Evolutionary conservation across 2,888 invertebrate species (phyloP).

Genomic region (Drepana falcataria): DNA sequence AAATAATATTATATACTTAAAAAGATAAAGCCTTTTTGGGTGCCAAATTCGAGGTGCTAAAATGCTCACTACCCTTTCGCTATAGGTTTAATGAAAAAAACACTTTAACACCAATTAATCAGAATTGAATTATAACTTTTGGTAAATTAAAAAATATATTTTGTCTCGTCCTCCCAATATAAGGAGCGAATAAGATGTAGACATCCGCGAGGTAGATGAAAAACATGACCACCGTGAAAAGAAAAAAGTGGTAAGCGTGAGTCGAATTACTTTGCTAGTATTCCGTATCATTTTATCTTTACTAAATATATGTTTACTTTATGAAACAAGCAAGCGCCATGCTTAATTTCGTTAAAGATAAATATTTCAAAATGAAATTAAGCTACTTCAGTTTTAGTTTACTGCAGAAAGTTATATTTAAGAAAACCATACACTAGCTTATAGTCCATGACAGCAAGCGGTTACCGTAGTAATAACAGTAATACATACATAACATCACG

Average conservation of each 20-base stretch:
- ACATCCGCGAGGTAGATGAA: constrained; percentile 8
- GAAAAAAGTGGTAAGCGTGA: not conserved
- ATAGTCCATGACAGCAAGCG: no score
- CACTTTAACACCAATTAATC: constrained; percentile 42
- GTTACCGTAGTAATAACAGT: no score
- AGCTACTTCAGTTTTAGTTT: no score
- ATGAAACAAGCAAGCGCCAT: no score
- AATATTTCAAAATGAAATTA: no score
- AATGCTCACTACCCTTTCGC: constrained; percentile 57
- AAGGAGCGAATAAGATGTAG: constrained; percentile 3
- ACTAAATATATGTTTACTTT: not conserved
- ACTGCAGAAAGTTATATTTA: no score
- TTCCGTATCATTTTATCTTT: not conserved
- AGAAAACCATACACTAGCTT: no score
- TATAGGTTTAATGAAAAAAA: constrained; percentile 49
- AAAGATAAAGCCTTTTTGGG: constrained; percentile 32
- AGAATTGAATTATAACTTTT: constrained; percentile 52
- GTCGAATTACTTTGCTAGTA: not conserved
- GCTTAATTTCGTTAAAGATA: no score
- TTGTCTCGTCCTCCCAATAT: constrained; percentile 8
- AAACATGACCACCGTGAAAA: constrained; percentile 30
- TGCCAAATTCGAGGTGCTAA: constrained; percentile 55
- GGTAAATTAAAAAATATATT: constrained; percentile 4
- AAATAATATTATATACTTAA: constrained; percentile 38
- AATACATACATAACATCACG: no score